Conservation (phyloP, 2,797 vertebrate species). For the Rhabdophis nuchalis region DNA sequence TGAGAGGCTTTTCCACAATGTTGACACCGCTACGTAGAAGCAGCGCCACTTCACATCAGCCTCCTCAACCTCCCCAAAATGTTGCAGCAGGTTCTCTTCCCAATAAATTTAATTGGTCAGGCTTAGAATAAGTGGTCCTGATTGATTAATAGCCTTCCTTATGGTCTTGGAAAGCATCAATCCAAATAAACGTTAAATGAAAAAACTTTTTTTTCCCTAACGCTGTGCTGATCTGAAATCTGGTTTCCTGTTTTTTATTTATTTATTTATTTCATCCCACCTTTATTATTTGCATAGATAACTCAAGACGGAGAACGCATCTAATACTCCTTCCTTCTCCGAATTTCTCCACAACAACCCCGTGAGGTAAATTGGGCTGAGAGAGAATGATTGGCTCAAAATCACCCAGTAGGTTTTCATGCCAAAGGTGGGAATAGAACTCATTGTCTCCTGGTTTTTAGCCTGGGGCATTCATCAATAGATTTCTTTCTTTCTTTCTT, state of each 20-base stretch:
- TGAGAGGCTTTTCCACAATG: neutral
- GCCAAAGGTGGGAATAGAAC: neutral
- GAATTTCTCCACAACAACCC: neutral
- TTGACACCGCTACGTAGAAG: neutral
- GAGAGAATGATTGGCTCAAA: too few relatives aligned
- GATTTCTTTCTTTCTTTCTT: too few relatives aligned
- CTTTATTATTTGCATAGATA: neutral
- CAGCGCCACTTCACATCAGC: neutral
- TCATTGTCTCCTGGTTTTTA: neutral
- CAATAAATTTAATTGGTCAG: neutral
- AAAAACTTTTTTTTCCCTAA: too few relatives aligned
- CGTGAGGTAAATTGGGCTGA: neutral
- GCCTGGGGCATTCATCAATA: neutral
- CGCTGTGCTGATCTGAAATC: neutral
- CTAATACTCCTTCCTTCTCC: neutral
- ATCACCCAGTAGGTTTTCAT: neutral
- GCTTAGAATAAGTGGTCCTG: neutral
- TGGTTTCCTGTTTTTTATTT: neutral
- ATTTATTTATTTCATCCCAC: neutral
- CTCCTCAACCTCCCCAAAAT: neutral
- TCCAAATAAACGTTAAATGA: neutral
- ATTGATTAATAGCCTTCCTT: neutral
- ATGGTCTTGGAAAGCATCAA: neutral
- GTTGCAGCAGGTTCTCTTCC: neutral
- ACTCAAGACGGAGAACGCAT: neutral